Base-by-base conservation (phyloP, 2,888 invertebrate genomes). In the Frankliniella intonsa region DNA sequence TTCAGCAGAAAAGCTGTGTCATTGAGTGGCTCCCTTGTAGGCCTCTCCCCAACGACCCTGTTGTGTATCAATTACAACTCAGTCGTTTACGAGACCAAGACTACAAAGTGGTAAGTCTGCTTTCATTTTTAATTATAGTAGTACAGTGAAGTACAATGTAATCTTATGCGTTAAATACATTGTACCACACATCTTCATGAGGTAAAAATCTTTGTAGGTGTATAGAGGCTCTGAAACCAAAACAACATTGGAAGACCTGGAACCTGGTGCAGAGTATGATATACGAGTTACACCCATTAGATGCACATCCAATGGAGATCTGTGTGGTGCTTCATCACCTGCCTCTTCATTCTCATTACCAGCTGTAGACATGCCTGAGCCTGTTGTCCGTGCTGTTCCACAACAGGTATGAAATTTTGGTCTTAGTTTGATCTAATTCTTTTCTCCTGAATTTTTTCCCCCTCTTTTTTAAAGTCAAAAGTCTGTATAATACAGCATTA, bases 281-380 rank as follows among this genome's bases (percentile, higher is more conserved):
- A 92, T 94, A 86, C 92, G 96, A 82, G 95, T 96, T 84, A 93
- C 94, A 88, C 93, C 94, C 50, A 91, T 95, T 86, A 91, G 96
- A 81, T 88, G 91, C 82, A 89, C 90, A 85, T 89, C 89, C 81
- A 90, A 91, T 76, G 89, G 89, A 80, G 91, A 91, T 85, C 90
- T 94, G 85, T 88, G 91, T 83, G 94, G 95, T 83, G 92, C 94
- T 84, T 93, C 91, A 89, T 94, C 95, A 84, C 90, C 91, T 82
- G 88, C 91, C 81, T 88, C 92, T 85, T 91, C 91, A 82, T 91
- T 94, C 87, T 88, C 90, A 81, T 91, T 82, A 84, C 81, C 84
- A 84, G 82, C 83, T 83, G 80, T 69, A 25, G 14, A 50, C 19
- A 81, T 55, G 80, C 27, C 62, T 82, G 80, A 27, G 17, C 80